Percentiles rank a stretch among this genome's conserved stretches.
These are phyloP conservation scores for Thamnophis sirtalis DNA, from an alignment of 2,113 vertebrate genomes.

Conservation along the genomic window DNA sequence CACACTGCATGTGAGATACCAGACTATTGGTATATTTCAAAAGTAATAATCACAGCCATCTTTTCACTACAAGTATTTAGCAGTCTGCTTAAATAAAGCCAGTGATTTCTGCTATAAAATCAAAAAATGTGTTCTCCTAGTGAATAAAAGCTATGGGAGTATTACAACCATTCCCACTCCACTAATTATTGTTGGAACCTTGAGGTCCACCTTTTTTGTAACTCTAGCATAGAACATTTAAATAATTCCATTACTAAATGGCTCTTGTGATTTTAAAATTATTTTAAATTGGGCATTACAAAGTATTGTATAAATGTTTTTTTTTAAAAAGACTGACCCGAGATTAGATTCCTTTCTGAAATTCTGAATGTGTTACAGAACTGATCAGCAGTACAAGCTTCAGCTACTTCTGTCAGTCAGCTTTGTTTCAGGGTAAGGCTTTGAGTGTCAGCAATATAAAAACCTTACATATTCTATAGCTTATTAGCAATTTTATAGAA, in stretches of 20 bases:
- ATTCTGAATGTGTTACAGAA: constrained; percentile 32
- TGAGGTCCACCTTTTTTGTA: not conserved
- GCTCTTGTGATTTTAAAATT: not conserved
- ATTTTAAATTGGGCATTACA: not conserved
- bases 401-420: constrained; percentile 17
- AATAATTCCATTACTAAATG: not conserved
- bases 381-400: constrained; percentile 23
- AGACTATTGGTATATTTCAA: not conserved
- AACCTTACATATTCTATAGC: constrained; percentile 4
- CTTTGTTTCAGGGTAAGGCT: constrained; percentile 23
- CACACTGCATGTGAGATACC: not conserved
- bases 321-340: not conserved
- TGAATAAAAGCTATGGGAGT: not conserved
- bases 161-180: not conserved
- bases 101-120: not conserved
- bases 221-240: not conserved
- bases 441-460: constrained; percentile 7
- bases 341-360: constrained; percentile 19
- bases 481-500: not conserved
- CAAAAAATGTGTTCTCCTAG: not conserved
- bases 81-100: not conserved
- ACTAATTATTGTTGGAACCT: not conserved
- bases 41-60: not conserved
- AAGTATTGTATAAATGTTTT: not conserved
- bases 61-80: not conserved